These are phyloP conservation scores for Thunnus maccoyii DNA, from an alignment of 2,113 vertebrate species.

Conservation along the genomic window DNA sequence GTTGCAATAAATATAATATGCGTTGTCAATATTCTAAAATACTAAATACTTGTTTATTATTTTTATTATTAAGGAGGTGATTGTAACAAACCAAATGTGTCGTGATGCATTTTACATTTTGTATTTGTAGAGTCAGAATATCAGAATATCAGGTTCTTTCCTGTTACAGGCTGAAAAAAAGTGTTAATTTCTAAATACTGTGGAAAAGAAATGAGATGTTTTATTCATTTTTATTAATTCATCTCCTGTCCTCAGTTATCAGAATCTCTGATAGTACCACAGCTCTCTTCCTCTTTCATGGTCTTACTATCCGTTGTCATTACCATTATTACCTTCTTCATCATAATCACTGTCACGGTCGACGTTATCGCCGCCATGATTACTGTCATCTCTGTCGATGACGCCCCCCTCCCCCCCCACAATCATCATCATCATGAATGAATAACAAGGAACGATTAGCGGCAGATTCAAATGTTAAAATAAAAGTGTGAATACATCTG, in stretches of 20 bases:
- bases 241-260: background rate
- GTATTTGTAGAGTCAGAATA: too few relatives aligned
- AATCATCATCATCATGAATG: constrained; percentile 21
- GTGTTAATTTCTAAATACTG: background rate
- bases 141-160: background rate
- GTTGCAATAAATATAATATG: too few relatives aligned
- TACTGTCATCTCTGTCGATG: background rate
- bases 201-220: constrained; percentile 14
- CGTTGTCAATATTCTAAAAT: too few relatives aligned
- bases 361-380: constrained; percentile 37
- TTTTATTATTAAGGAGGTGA: too few relatives aligned
- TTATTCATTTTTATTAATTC: constrained; percentile 3
- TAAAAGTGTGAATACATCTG: constrained; percentile 1
- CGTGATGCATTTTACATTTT: too few relatives aligned
- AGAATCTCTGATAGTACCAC: background rate
- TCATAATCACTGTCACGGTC: constrained; percentile 57
- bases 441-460: constrained; percentile 39
- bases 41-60: too few relatives aligned
- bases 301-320: constrained; percentile 18
- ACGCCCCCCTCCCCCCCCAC: constrained; percentile 37
- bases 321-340: constrained; percentile 44
- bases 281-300: background rate
- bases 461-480: constrained; percentile 30
- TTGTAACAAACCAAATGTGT: too few relatives aligned
- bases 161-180: background rate